These are phyloP conservation scores for Bombus sibiricus DNA, from an alignment of 1,140 invertebrate genomes.

Conservation along the genomic window DNA sequence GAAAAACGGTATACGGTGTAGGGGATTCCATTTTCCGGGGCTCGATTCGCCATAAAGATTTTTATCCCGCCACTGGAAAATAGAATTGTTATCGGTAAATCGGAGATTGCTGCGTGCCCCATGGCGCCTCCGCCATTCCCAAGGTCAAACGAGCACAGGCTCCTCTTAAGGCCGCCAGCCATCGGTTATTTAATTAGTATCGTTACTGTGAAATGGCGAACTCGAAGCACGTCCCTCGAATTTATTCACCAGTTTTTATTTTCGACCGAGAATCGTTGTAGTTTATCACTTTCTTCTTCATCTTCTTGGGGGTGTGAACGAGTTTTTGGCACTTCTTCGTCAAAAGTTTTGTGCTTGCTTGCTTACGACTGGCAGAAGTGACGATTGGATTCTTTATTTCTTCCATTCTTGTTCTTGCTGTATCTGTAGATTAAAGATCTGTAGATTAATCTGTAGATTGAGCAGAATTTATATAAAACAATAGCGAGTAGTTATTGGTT, in stretches of 20 bases:
- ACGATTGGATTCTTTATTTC: not conserved
- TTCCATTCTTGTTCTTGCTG: not conserved
- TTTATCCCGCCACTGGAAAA: slow-evolving; percentile 21
- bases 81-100: slow-evolving; percentile 21
- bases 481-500: too few relatives aligned
- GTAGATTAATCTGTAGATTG: too few relatives aligned
- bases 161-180: not conserved
- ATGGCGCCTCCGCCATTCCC: not conserved
- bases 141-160: slow-evolving; percentile 12
- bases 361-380: not conserved
- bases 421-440: too few relatives aligned
- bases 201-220: not conserved
- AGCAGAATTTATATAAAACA: too few relatives aligned
- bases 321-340: not conserved
- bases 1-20: not conserved
- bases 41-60: slow-evolving; percentile 9
- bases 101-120: not conserved
- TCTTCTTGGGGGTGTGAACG: too few relatives aligned
- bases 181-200: slow-evolving; percentile 23
- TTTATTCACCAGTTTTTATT: not conserved
- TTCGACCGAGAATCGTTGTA: not conserved
- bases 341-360: not conserved
- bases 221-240: not conserved
- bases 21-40: slow-evolving; percentile 4
- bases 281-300: not conserved